Evolutionary conservation across 1,140 invertebrate species (phyloP).

Genomic region (Drosophila sturtevanti): DNA sequence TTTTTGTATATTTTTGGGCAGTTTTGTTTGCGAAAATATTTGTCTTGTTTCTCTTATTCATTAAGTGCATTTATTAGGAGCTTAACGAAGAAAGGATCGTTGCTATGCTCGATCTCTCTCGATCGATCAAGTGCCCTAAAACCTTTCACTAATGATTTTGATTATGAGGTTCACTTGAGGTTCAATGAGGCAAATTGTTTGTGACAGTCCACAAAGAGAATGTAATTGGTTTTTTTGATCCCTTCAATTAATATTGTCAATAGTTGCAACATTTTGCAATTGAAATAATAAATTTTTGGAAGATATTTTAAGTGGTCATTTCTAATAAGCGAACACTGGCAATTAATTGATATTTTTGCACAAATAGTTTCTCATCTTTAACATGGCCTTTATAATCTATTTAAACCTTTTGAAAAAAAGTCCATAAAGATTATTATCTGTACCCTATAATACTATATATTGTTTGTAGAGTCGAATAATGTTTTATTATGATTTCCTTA

Average conservation of each 20-base stretch:
- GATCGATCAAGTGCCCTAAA: conserved; percentile 80
- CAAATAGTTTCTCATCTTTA: too few species aligned
- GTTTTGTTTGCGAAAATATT: conserved; percentile 74
- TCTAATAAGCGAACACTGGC: too few species aligned
- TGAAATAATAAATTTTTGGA: background rate
- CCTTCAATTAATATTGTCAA: conserved; percentile 61
- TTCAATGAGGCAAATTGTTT: conserved; percentile 50
- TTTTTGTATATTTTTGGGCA: conserved; percentile 14
- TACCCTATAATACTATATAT: too few species aligned
- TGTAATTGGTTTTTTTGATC: conserved; percentile 3
- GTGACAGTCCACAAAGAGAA: conserved; percentile 43
- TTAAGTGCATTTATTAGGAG: conserved; percentile 72
- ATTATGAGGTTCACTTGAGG: conserved; percentile 56
- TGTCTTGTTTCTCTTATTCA: conserved; percentile 61
- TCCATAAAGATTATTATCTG: too few species aligned
- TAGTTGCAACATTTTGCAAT: conserved; percentile 25
- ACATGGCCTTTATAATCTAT: too few species aligned
- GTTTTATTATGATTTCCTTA: too few species aligned
- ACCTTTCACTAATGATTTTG: conserved; percentile 79
- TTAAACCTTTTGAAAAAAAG: too few species aligned
- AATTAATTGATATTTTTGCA: too few species aligned
- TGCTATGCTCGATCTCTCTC: conserved; percentile 59
- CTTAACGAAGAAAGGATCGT: conserved; percentile 54
- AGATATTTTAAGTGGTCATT: background rate
- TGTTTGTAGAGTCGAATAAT: too few species aligned